Base-by-base conservation (phyloP, 2,113 vertebrate genomes). In the Mesembrinibis cayennensis region DNA sequence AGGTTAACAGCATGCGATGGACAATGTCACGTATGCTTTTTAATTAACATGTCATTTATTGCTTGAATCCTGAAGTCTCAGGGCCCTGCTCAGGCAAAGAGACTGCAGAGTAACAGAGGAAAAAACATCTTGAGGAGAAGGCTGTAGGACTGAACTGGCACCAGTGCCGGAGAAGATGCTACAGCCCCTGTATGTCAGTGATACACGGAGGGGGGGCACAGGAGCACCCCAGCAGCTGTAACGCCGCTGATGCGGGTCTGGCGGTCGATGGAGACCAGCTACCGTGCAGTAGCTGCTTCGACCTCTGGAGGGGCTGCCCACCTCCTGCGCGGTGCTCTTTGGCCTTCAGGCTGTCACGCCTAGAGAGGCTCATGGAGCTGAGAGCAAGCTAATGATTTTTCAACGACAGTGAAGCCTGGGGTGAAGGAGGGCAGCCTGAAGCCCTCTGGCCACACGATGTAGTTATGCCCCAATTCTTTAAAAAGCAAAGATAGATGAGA, bases 131-230 rank as follows among this genome's bases (percentile, higher is more conserved):
- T 7, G 38, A 14, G 8, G 34, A 73, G 32, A 76, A 79, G 16
- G 36, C 32, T 45, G 15, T 23, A 82, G 53, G 42, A 36, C 10
- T 44, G 13, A 9, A 7, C 15, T 36, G 70, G 17, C 9, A 52
- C 2, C 9, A 34, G 38, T 6, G 36, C 13, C 0, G 3, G 44
- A n/a, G 65, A 85, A 72, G 52, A 55, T n/a, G n/a, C 13, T 27
- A 6, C 2, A 1, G 34, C 12, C 74, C 23, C 55, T 29, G 23
- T 47, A 5, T 16, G 32, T 49, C 69, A 66, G 7, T 23, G 14
- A 16, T 14, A 32, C 8, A 5, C 0, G 4, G 30, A 10, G 19
- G 3, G 21, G 18, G 21, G 12, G 6, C 1, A 7, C 2, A 2
- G 38, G 61, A 74, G 47, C 42, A n/a, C 20, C 4, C 32, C 45